Evolutionary conservation across 2,888 invertebrate species (phyloP).

Genomic region (Nephrotoma guestfalica): DNA sequence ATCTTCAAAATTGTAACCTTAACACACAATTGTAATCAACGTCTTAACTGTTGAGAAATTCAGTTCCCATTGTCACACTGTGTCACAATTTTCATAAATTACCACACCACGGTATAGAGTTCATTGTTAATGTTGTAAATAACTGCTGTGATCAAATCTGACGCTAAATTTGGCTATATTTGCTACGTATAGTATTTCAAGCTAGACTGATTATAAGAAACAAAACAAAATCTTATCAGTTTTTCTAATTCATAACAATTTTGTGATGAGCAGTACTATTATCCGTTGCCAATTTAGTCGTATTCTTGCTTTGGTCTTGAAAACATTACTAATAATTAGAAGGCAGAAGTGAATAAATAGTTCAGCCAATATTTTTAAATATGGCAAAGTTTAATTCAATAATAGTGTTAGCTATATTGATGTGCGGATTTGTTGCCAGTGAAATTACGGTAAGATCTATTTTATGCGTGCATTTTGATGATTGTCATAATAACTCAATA

Average conservation of each 20-base stretch:
- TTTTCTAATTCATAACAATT: background rate
- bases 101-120: background rate
- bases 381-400: background rate
- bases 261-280: background rate
- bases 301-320: background rate
- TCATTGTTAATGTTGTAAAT: background rate
- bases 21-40: background rate
- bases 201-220: background rate
- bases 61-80: background rate
- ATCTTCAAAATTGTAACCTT: background rate
- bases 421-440: background rate
- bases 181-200: background rate
- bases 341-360: background rate
- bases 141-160: background rate
- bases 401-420: background rate
- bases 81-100: background rate
- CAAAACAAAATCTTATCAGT: background rate
- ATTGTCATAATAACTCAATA: too few species aligned
- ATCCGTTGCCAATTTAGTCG: background rate
- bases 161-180: background rate
- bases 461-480: background rate
- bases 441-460: background rate
- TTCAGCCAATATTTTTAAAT: background rate
- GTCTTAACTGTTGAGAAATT: too few species aligned
- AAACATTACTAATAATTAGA: background rate